Percentiles rank a stretch among this genome's conserved stretches.
Conservation (phyloP, 2,113 vertebrate genomes). For the Anser cygnoides region DNA sequence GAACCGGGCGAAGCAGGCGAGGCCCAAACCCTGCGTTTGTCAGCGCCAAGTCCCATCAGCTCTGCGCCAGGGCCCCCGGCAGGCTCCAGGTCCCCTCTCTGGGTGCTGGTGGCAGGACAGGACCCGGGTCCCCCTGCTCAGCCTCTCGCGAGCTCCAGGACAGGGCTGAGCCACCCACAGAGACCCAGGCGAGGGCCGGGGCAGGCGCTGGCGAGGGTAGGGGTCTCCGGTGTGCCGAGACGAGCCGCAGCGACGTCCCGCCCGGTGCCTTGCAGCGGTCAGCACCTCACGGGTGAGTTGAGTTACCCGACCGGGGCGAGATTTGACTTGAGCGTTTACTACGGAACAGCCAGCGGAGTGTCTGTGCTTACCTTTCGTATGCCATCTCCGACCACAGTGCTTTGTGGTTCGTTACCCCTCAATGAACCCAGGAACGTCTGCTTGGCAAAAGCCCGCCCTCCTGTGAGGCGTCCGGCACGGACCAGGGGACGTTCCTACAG, state of each 20-base stretch:
- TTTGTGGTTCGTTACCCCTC: background rate
- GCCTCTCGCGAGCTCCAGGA: background rate
- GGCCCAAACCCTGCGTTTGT: too few relatives aligned
- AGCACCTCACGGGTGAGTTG: accelerated
- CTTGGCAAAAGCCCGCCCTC: background rate
- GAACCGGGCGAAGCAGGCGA: too few relatives aligned
- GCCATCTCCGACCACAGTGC: background rate
- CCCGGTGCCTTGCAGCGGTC: background rate
- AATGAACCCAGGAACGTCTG: accelerated
- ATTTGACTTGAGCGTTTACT: background rate
- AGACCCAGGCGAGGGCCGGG: background rate
- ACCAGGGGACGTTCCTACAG: background rate
- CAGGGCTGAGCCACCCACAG: background rate
- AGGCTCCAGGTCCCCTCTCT: too few relatives aligned
- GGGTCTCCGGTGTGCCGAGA: too few relatives aligned
- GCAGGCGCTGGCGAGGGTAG: accelerated
- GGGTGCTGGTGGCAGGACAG: accelerated
- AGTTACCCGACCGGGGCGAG: background rate
- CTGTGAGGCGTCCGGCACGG: accelerated
- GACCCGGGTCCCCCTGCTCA: background rate
- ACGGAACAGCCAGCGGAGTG: background rate
- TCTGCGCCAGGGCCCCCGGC: too few relatives aligned
- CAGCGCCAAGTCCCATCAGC: too few relatives aligned
- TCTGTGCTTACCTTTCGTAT: background rate
- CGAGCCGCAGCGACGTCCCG: background rate